phyloP scores from a whole-genome alignment of 1,140 invertebrate species.

The Sipha flava region DNA sequence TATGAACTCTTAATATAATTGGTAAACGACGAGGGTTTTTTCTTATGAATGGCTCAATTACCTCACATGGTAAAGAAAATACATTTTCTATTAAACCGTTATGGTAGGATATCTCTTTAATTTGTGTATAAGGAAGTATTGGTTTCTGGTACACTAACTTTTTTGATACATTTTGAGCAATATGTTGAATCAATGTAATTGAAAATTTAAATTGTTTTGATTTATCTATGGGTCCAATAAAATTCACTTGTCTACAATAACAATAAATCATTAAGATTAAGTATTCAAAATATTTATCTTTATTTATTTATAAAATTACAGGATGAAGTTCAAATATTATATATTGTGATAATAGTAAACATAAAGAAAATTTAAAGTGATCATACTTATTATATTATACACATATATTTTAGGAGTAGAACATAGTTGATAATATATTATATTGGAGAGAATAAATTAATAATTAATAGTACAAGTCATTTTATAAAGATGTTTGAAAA shows the following conservation, averaged over 20 bases:
- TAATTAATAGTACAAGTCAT: no score
- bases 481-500: no score
- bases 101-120: not conserved
- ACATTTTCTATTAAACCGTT: not conserved
- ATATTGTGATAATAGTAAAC: no score
- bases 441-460: no score
- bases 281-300: not conserved
- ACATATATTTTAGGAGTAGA: no score
- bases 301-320: no score
- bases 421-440: no score
- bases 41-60: not conserved
- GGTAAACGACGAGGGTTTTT: not conserved
- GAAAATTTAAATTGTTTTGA: slow-evolving; percentile 14
- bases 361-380: no score
- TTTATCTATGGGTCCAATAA: not conserved
- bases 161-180: not conserved
- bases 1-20: not conserved
- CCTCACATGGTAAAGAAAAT: not conserved
- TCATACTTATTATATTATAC: no score
- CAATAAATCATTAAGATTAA: no score
- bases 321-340: no score
- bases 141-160: slow-evolving; percentile 10
- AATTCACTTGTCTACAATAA: slow-evolving; percentile 22
- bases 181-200: not conserved
- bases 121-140: slow-evolving; percentile 7